Percentiles rank a stretch among this genome's conserved stretches.
These are phyloP conservation scores for Nycteola revayana DNA, from an alignment of 2,888 invertebrate species.

Conservation along the genomic window DNA sequence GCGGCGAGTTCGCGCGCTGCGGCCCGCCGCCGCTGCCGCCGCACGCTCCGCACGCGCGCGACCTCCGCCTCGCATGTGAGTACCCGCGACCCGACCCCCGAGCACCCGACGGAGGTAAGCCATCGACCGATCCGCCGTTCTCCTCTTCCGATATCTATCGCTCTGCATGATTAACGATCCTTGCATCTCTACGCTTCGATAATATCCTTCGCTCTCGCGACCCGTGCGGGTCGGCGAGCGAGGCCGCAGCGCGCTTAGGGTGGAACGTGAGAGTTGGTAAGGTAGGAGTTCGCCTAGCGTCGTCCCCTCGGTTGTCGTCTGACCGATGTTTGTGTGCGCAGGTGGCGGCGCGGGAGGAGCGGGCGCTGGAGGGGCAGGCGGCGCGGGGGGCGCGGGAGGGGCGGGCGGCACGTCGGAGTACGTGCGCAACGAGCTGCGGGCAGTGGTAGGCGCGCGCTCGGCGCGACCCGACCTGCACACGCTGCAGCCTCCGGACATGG, in stretches of 20 bases:
- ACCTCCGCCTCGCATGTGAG: constrained; percentile 36
- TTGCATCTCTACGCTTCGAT: constrained; percentile 42
- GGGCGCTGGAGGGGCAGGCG: constrained; percentile 22
- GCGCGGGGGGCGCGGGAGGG: constrained; percentile 20
- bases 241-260: constrained; percentile 6
- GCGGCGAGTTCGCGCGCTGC: constrained; percentile 70
- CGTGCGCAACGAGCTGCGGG: constrained; percentile 94
- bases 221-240: too few species aligned
- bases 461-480: constrained; percentile 73
- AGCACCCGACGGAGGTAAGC: constrained; percentile 21
- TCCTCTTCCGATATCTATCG: constrained; percentile 38
- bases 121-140: constrained; percentile 13
- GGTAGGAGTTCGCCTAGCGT: constrained; percentile 14
- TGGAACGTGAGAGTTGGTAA: too few species aligned
- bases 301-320: constrained; percentile 2
- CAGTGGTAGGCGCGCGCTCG: constrained; percentile 92
- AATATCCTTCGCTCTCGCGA: constrained; percentile 26
- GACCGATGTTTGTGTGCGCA: constrained; percentile 37
- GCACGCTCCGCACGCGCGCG: constrained; percentile 39
- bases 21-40: constrained; percentile 46
- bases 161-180: constrained; percentile 48
- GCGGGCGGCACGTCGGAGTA: constrained; percentile 88
- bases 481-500: constrained; percentile 84
- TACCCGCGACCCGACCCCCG: constrained; percentile 35
- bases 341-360: constrained; percentile 38